Evolutionary conservation across 2,797 vertebrate species (phyloP).

Genomic region (Lacerta bilineata): DNA sequence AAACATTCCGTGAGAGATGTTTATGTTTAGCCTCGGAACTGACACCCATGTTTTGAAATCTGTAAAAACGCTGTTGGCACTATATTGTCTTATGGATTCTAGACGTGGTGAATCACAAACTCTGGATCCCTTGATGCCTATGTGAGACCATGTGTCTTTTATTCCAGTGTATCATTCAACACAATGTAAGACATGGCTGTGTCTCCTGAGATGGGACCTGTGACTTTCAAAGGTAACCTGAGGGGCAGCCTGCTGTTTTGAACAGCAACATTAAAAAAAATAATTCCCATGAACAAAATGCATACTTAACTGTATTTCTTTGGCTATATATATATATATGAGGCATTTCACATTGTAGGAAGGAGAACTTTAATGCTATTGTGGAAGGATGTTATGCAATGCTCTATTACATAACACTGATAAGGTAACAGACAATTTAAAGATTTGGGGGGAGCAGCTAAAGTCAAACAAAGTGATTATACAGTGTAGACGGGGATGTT

Average conservation of each 20-base stretch:
- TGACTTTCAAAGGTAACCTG: slow-evolving; percentile 41
- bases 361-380: slow-evolving; percentile 57
- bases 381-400: slow-evolving; percentile 42
- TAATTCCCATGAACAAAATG: slow-evolving; percentile 71
- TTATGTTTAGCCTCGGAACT: too few relatives aligned
- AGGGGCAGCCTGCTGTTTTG: slow-evolving; percentile 66
- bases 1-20: too few relatives aligned
- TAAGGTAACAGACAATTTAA: slow-evolving; percentile 57
- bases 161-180: background rate
- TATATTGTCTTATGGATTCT: too few relatives aligned
- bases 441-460: background rate
- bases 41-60: too few relatives aligned
- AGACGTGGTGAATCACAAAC: too few relatives aligned
- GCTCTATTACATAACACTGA: slow-evolving; percentile 54
- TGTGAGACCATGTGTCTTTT: background rate
- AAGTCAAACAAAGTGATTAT: background rate
- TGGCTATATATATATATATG: slow-evolving; percentile 59
- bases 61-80: too few relatives aligned
- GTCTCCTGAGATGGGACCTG: background rate
- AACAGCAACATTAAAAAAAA: slow-evolving; percentile 69
- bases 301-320: slow-evolving; percentile 75
- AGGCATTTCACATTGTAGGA: slow-evolving; percentile 71
- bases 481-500: too few relatives aligned
- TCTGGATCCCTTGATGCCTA: too few relatives aligned
- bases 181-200: background rate